Percentiles rank a stretch among this genome's conserved stretches.
Conservation (phyloP, 2,113 vertebrate species). For the Chaetops frenatus region DNA sequence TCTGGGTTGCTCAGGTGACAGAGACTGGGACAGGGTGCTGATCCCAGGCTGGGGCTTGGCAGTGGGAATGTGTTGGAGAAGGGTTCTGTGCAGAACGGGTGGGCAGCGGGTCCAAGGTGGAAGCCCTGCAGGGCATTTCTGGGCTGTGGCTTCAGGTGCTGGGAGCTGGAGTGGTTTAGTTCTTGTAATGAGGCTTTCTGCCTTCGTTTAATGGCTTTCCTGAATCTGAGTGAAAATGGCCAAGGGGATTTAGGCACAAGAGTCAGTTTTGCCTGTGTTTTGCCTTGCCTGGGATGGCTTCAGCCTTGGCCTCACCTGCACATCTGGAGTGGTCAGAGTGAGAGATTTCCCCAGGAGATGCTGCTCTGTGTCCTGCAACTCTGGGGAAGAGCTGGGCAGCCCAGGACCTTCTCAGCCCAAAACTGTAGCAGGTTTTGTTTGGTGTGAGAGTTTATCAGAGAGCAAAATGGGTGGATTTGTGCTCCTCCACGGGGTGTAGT, state of each 20-base stretch:
- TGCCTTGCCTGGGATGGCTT: fast-evolving
- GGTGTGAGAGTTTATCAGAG: neutral
- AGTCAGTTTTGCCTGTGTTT: neutral
- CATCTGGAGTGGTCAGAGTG: neutral
- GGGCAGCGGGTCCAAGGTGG: fast-evolving
- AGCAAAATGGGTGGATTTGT: neutral
- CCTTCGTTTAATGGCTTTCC: neutral
- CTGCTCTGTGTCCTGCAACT: neutral
- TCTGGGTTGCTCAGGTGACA: neutral
- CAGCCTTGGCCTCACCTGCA: neutral
- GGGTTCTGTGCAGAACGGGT: fast-evolving
- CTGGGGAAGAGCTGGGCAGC: neutral
- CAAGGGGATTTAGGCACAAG: neutral
- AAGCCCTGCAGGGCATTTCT: neutral
- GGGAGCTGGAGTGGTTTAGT: neutral
- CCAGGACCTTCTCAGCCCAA: neutral
- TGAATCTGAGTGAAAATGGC: neutral
- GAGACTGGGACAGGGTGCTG: fast-evolving
- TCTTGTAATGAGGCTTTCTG: neutral
- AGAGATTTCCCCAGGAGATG: neutral
- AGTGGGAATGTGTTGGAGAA: fast-evolving
- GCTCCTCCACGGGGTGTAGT: fast-evolving
- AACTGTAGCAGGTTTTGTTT: neutral
- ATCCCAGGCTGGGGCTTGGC: fast-evolving
- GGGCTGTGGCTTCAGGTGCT: neutral